A percentile compares a stretch with the other conserved stretches of the same genome.
Evolutionary conservation across 2,888 invertebrate species (phyloP).

Genomic region (Stratiomys singularior): DNA sequence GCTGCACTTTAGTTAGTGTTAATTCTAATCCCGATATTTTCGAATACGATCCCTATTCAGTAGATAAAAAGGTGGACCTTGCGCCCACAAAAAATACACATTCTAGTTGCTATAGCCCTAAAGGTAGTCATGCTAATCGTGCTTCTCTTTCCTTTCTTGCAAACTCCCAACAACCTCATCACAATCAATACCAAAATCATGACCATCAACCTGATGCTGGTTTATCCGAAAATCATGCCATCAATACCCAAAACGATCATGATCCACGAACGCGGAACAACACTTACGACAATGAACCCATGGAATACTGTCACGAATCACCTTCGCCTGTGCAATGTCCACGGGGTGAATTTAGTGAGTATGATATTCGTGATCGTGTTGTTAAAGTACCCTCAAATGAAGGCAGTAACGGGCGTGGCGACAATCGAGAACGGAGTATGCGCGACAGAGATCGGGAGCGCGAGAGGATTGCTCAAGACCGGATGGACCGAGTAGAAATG

Average conservation of each 20-base stretch:
- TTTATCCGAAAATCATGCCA: slow-evolving; percentile 55
- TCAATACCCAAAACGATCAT: slow-evolving; percentile 52
- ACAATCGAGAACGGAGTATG: slow-evolving; percentile 51
- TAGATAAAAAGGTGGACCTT: not conserved
- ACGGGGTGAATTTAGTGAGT: slow-evolving; percentile 70
- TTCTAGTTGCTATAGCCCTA: slow-evolving; percentile 64
- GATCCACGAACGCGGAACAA: slow-evolving; percentile 59
- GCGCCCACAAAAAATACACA: not conserved
- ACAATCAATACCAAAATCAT: slow-evolving; percentile 57
- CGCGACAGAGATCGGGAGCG: slow-evolving; percentile 53
- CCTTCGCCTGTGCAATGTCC: slow-evolving; percentile 7
- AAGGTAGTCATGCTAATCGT: slow-evolving; percentile 71
- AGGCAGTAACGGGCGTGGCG: slow-evolving; percentile 54
- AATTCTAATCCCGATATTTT: slow-evolving; percentile 56
- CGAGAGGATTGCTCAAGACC: slow-evolving; percentile 59
- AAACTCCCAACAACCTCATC: slow-evolving; percentile 60
- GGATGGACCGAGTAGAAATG: slow-evolving; percentile 59
- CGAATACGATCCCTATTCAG: slow-evolving; percentile 64
- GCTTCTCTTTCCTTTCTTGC: slow-evolving; percentile 73
- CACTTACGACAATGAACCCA: slow-evolving; percentile 57
- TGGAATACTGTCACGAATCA: slow-evolving; percentile 31
- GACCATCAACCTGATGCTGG: slow-evolving; percentile 56
- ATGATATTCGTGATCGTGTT: slow-evolving; percentile 64
- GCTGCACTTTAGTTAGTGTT: slow-evolving; percentile 12
- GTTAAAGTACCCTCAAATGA: slow-evolving; percentile 55